Conservation (phyloP, 2,888 invertebrate species). For the Mythimna pallens region DNA sequence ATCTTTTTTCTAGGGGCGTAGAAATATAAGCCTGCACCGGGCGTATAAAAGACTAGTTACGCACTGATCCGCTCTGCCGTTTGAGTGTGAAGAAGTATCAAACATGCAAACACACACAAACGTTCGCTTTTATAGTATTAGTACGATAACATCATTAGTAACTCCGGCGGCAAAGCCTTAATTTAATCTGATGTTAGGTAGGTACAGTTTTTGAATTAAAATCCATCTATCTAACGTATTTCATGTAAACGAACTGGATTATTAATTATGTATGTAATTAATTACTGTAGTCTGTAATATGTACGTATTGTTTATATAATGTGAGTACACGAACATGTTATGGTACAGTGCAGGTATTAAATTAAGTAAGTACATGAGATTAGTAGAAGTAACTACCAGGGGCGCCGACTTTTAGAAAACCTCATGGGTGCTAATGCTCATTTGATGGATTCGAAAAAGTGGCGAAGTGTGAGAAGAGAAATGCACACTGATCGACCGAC, state of each 20-base stretch:
- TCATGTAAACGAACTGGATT: conserved; percentile 20
- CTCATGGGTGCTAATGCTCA: no score
- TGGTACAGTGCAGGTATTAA: conserved; percentile 29
- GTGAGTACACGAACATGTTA: conserved; percentile 37
- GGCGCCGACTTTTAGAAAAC: no score
- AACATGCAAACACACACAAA: no score
- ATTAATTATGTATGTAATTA: conserved; percentile 44
- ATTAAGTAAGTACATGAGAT: conserved; percentile 22
- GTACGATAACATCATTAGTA: conserved; percentile 14
- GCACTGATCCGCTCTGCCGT: no score
- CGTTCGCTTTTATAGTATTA: no score
- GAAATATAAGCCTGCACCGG: no score
- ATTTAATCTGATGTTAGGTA: conserved; percentile 10
- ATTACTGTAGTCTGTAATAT: conserved; percentile 22
- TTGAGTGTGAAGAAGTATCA: no score
- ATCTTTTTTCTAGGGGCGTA: no score
- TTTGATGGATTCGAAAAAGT: no score
- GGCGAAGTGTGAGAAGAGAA: no score
- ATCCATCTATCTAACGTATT: conserved; percentile 2
- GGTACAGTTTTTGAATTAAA: conserved; percentile 18
- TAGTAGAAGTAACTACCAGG: neutral
- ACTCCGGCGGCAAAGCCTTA: neutral
- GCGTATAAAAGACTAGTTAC: no score
- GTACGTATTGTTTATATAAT: conserved; percentile 43
- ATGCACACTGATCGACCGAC: no score